Evolutionary conservation across 2,888 invertebrate species (phyloP), one percentile per base, ranked within the genome.

Genomic region (Macrophya annulata): DNA sequence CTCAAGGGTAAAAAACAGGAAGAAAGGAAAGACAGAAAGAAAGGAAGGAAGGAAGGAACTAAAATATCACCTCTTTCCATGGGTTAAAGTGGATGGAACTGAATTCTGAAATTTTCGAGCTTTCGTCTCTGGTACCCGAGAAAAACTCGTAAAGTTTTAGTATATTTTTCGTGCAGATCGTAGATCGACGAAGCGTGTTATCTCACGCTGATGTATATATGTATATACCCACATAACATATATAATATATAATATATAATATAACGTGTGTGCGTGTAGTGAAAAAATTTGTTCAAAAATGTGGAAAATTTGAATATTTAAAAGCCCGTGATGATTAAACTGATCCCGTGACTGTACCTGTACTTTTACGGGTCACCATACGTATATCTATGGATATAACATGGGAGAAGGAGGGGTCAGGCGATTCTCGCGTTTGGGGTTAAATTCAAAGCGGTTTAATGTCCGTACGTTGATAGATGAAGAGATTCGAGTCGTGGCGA

Each of bases 31-130:
- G 55, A n/a, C 6, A n/a, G 17, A n/a, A 51, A 51, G 15, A 1
- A 48, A 48, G n/a, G 6, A 55, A n/a, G 55, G 55, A 55, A 55
- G 55, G n/a, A 55, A n/a, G 55, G 8, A 55, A 55, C 55, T 55
- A n/a, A 55, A 55, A 55, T 55, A 37, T 71, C 31, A 3, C 40
- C 15, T 40, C 71, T 71, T 15, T 40, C 40, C 71, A 31, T 31
- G 5, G 51, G 71, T 71, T 71, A 71, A 71, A 71, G 71, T 37
- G 40, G 71, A 71, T 71, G 71, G 71, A 71, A 55, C 55, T 55
- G 55, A 8, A 55, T 55, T n/a, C 55, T n/a, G n/a, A 10, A 55
- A 6, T 55, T 8, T n/a, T 55, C n/a, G 0, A 68, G 31, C 68
- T 68, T 31, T 31, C 31, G 15, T 68, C 15, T 68, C 71, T 37